phyloP scores from a whole-genome alignment of 2,888 invertebrate species.

The Chelonus formosanus region DNA sequence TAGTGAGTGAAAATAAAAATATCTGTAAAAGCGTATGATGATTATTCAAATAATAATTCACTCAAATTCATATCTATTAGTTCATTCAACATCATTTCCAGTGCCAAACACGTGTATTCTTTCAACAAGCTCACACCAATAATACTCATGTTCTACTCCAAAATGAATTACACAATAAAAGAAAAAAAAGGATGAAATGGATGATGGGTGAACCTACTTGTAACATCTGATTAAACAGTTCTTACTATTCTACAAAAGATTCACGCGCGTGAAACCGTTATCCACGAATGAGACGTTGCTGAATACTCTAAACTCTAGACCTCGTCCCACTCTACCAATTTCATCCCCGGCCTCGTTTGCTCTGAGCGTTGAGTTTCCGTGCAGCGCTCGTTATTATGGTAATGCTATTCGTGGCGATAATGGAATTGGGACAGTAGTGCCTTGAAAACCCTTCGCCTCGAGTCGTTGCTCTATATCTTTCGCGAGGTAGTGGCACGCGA shows the following conservation, averaged over 20 bases:
- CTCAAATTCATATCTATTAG: too few species aligned
- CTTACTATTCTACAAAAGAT: neutral
- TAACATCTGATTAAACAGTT: too few species aligned
- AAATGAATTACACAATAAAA: too few species aligned
- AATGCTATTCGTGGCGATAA: constrained; percentile 52
- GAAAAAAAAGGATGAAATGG: too few species aligned
- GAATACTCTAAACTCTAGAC: constrained; percentile 10
- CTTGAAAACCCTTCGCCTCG: constrained; percentile 25
- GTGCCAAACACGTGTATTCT: too few species aligned
- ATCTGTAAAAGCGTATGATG: too few species aligned
- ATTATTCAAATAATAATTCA: too few species aligned
- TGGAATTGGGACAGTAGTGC: constrained; percentile 49
- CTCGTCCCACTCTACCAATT: constrained; percentile 16
- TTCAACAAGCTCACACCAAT: too few species aligned
- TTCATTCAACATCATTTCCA: too few species aligned
- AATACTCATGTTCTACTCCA: too few species aligned
- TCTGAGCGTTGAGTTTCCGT: constrained; percentile 32
- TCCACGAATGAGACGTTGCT: constrained; percentile 8
- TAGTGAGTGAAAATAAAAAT: too few species aligned
- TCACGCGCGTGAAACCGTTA: constrained; percentile 9
- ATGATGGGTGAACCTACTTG: neutral
- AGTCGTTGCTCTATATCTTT: constrained; percentile 13
- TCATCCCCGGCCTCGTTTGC: constrained; percentile 24
- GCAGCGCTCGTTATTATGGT: constrained; percentile 50
- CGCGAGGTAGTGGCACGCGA: constrained; percentile 2